Percentiles rank a stretch among this genome's conserved stretches.
Evolutionary conservation across 2,888 invertebrate genomes (phyloP).

Genomic region (Zootermopsis nevadensis): DNA sequence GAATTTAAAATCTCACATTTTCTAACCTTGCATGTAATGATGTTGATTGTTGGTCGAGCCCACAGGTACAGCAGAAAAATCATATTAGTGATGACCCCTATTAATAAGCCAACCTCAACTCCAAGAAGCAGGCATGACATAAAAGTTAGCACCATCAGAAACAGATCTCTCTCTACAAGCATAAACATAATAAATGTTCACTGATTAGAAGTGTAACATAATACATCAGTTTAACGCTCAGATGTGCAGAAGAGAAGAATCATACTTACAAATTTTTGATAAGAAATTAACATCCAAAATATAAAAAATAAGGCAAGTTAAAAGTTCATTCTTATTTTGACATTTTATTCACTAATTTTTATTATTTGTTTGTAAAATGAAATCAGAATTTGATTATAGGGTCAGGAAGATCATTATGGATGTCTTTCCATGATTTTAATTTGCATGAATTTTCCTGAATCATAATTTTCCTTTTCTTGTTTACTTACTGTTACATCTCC

Average conservation of each 20-base stretch:
- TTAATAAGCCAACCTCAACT: constrained; percentile 83
- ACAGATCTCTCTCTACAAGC: constrained; percentile 68
- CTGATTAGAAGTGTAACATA: neutral
- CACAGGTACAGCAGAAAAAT: constrained; percentile 73
- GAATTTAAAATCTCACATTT: too few relatives aligned
- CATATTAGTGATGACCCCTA: constrained; percentile 76
- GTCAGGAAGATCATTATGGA: too few relatives aligned
- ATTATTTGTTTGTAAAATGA: too few relatives aligned
- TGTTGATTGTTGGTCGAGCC: constrained; percentile 71
- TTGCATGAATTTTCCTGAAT: too few relatives aligned
- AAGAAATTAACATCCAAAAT: too few relatives aligned
- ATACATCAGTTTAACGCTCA: neutral
- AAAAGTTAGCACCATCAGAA: constrained; percentile 76
- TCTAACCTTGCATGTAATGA: constrained; percentile 63
- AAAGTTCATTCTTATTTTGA: too few relatives aligned
- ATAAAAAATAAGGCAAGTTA: too few relatives aligned
- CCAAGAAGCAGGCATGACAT: constrained; percentile 74
- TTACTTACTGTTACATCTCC: constrained; percentile 67
- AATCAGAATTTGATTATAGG: too few relatives aligned
- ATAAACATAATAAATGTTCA: neutral
- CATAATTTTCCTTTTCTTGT: neutral
- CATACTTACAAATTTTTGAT: too few relatives aligned
- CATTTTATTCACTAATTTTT: too few relatives aligned
- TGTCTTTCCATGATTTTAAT: too few relatives aligned
- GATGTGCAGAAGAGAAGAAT: neutral